Evolutionary conservation across 2,113 vertebrate species (phyloP).

Genomic region (Hypocryptadius cinnamomeus): DNA sequence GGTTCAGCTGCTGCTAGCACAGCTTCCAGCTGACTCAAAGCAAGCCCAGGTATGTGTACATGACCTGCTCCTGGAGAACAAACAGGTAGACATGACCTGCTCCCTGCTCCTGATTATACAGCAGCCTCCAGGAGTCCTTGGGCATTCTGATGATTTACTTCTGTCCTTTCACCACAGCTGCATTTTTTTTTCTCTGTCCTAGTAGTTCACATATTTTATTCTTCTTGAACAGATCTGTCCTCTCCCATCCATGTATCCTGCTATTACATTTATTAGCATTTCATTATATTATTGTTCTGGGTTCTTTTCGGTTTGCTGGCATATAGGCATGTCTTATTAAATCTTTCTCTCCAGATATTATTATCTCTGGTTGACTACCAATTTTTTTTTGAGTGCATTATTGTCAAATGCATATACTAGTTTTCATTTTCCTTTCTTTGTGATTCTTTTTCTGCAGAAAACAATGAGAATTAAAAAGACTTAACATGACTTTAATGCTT

Average conservation of each 20-base stretch:
- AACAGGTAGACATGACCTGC: slow-evolving; percentile 15
- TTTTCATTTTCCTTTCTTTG: neutral
- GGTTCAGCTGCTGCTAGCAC: neutral
- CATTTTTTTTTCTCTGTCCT: neutral
- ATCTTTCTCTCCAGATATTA: neutral
- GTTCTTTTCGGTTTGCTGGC: neutral
- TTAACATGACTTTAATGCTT: neutral
- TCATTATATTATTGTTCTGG: neutral
- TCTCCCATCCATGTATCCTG: neutral
- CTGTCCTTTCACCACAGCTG: neutral
- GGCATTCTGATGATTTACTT: neutral
- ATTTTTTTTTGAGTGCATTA: neutral
- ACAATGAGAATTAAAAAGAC: neutral
- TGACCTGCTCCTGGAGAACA: neutral
- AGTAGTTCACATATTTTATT: neutral
- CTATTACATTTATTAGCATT: neutral
- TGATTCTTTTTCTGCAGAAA: neutral
- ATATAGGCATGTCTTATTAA: neutral
- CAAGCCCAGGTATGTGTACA: neutral
- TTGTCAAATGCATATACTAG: neutral
- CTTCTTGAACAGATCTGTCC: neutral
- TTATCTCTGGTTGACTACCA: neutral
- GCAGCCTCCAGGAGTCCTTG: neutral
- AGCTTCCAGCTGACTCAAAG: slow-evolving; percentile 34
- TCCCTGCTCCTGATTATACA: neutral